These are phyloP conservation scores for Osedax frankpressi DNA, from an alignment of 2,888 invertebrate genomes.

Conservation along the genomic window DNA sequence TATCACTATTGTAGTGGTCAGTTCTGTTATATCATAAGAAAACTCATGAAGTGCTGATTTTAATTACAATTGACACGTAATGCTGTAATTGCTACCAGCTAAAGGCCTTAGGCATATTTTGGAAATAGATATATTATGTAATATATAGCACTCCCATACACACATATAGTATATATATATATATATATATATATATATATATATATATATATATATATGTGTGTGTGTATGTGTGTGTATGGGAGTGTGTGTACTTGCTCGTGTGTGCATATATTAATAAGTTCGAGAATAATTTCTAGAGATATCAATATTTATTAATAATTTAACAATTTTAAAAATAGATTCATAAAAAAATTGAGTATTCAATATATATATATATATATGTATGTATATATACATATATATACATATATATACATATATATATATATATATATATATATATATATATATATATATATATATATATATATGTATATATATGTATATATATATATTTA, in stretches of 20 bases:
- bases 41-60: too few species aligned
- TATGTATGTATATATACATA: slow-evolving; percentile 11
- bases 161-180: background rate
- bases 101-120: background rate
- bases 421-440: background rate
- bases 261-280: too few species aligned
- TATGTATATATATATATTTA: background rate
- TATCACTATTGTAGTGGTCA: too few species aligned
- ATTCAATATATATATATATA: background rate
- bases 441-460: background rate
- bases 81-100: background rate
- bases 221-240: too few species aligned
- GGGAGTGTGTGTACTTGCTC: too few species aligned
- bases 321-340: too few species aligned
- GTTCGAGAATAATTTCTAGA: too few species aligned
- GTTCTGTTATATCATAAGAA: too few species aligned
- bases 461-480: background rate
- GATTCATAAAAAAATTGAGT: background rate
- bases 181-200: background rate
- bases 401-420: background rate
- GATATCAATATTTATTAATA: too few species aligned
- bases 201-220: background rate
- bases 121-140: background rate
- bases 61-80: background rate
- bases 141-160: background rate